These are phyloP conservation scores for Egretta garzetta DNA, from an alignment of 2,113 vertebrate genomes.

Conservation along the genomic window DNA sequence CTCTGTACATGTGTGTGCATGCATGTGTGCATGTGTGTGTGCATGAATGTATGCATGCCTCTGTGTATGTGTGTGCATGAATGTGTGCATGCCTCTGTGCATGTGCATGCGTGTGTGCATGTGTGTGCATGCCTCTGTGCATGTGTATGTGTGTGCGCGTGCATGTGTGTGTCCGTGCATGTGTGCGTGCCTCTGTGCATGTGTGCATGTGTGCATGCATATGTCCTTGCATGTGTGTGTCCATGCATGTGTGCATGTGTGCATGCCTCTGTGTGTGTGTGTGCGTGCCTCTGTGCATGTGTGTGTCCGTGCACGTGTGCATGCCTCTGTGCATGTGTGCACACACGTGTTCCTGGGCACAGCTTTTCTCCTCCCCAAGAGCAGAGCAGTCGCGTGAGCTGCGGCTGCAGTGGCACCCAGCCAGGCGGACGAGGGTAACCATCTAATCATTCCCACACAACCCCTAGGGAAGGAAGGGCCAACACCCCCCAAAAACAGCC, in stretches of 20 bases:
- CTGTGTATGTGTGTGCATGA: not conserved
- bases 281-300: too few species aligned
- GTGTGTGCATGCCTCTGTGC: not conserved
- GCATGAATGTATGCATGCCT: too few species aligned
- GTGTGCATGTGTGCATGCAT: not conserved
- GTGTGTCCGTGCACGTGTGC: not conserved
- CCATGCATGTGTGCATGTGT: too few species aligned
- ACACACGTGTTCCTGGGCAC: not conserved
- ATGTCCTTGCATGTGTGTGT: too few species aligned
- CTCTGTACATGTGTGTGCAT: not conserved
- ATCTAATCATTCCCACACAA: accelerated
- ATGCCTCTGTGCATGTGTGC: too few species aligned
- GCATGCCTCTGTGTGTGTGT: not conserved
- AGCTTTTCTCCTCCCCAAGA: not conserved
- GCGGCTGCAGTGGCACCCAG: not conserved
- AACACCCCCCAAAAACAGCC: not conserved
- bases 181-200: not conserved
- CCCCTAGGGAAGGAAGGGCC: not conserved
- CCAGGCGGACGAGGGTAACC: too few species aligned
- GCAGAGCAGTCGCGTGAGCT: accelerated
- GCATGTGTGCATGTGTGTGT: not conserved
- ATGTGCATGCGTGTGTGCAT: not conserved
- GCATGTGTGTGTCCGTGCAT: too few species aligned
- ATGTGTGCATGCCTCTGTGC: not conserved
- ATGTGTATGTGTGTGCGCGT: not conserved